Base-by-base conservation (phyloP, 2,113 vertebrate genomes). In the Hydropotes inermis region DNA sequence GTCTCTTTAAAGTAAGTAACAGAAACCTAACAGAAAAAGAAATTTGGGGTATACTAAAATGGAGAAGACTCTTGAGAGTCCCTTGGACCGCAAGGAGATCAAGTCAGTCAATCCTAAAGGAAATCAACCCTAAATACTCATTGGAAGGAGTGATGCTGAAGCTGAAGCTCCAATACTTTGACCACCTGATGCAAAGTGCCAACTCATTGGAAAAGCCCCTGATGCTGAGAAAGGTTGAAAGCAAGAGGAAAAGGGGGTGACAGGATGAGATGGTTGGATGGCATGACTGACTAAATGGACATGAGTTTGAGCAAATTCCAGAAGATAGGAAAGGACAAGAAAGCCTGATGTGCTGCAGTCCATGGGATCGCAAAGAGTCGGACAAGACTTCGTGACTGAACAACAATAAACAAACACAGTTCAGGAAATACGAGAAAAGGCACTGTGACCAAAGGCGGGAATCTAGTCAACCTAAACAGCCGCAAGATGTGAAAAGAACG, bases 361-460 rank as follows among this genome's bases (percentile, higher is more conserved):
- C 12, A 14, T 14, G 12, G 39, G 36, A 7, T 14, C 5, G 12
- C 23, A 76, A 76, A 76, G 67, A 70, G 70, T 76, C 3, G 3
- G 70, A 76, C 23, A 43, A 27, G 70, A 76, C 70, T 43, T 15
- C 27, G 39, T 14, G 15, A 76, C 3, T 43, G 70, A 76, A 76
- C 70, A 43, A 43, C 25, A 43, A 43, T 39, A 76, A 43, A 98
- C 61, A 76, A 43, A 98, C 61, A 85, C 47, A 92, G 87, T 91
- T 74, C 4, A 93, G 78, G 39, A 91, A 98, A 95, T 28, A 93
- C 54, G 11, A 81, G 6, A 95, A 96, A 94, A 97, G 60, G 30
- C 16, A 55, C 33, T 84, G 7, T 60, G 60, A 89, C 19, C 78
- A 90, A 94, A 96, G 21, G 4, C 50, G 47, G 47, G 13, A 91